Conservation (phyloP, 2,888 invertebrate genomes). For the Acrocera orbiculus region DNA sequence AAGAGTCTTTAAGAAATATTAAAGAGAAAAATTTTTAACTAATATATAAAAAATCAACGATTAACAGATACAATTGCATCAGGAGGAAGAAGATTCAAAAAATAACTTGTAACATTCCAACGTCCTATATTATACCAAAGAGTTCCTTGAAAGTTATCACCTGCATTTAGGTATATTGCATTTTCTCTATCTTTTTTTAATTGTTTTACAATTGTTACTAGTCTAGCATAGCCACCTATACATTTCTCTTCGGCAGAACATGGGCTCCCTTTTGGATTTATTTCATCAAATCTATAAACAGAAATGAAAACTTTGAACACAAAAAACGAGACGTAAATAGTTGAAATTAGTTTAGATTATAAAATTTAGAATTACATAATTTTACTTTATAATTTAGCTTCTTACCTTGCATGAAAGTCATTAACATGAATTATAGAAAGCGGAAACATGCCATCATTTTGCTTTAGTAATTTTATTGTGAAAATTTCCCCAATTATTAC, state of each 20-base stretch:
- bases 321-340: too few species aligned
- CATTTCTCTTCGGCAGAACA: constrained; percentile 40
- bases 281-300: constrained; percentile 40
- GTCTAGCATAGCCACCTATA: constrained; percentile 51
- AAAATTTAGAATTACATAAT: too few species aligned
- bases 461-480: too few species aligned
- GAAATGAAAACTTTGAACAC: neutral
- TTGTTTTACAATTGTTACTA: constrained; percentile 38
- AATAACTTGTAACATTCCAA: constrained; percentile 55
- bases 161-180: constrained; percentile 55
- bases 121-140: constrained; percentile 63
- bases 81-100: constrained; percentile 56
- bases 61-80: constrained; percentile 50
- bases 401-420: constrained; percentile 29
- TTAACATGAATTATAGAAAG: constrained; percentile 28
- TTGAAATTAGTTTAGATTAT: too few species aligned
- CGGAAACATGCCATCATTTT: constrained; percentile 20
- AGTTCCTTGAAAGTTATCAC: constrained; percentile 72
- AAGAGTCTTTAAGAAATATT: constrained; percentile 39
- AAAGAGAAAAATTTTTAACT: too few species aligned
- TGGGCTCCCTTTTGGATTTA: constrained; percentile 36
- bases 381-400: neutral
- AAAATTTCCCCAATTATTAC: too few species aligned
- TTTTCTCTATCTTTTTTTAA: constrained; percentile 29
- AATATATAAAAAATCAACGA: too few species aligned